A percentile compares a stretch with the other conserved stretches of the same genome.
Conservation (phyloP, 64 coral and sea anemone species). For the Pocillopora damicornis region DNA sequence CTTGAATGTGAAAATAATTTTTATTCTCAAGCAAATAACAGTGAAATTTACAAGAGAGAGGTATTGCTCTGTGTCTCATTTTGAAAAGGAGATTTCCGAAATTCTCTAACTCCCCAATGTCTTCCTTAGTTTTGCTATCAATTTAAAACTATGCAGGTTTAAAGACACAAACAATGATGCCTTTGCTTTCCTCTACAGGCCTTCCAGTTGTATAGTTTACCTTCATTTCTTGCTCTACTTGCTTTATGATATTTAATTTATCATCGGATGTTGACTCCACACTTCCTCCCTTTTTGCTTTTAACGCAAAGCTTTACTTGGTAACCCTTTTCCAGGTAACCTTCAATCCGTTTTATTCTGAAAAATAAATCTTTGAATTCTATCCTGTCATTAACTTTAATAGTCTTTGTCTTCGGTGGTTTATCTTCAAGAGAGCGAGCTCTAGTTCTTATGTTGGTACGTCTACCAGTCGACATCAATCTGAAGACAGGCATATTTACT, state of each 20-base stretch:
- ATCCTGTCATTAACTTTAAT: conserved; percentile 22
- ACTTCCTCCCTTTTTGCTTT: neutral
- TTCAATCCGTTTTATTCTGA: conserved; percentile 13
- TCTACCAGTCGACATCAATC: neutral
- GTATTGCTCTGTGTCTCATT: no score
- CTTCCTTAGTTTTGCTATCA: no score
- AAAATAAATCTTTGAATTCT: conserved; percentile 15
- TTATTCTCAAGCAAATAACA: no score
- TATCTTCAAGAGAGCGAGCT: neutral
- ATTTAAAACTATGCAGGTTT: neutral
- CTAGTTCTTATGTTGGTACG: neutral
- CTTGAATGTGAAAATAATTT: no score
- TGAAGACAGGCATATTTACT: neutral
- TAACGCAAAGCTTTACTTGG: conserved; percentile 8
- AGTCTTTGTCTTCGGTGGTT: conserved; percentile 2
- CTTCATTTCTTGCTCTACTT: conserved; percentile 15
- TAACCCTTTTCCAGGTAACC: conserved; percentile 23
- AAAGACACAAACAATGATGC: neutral
- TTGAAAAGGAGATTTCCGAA: no score
- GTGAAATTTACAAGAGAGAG: no score
- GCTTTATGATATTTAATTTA: neutral
- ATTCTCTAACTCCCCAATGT: no score
- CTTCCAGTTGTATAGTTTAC: neutral
- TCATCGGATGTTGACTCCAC: neutral
- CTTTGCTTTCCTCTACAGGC: neutral